Evolutionary conservation across 2,888 invertebrate genomes (phyloP), one percentile per base, ranked within the genome.

Genomic region (Dione juno): DNA sequence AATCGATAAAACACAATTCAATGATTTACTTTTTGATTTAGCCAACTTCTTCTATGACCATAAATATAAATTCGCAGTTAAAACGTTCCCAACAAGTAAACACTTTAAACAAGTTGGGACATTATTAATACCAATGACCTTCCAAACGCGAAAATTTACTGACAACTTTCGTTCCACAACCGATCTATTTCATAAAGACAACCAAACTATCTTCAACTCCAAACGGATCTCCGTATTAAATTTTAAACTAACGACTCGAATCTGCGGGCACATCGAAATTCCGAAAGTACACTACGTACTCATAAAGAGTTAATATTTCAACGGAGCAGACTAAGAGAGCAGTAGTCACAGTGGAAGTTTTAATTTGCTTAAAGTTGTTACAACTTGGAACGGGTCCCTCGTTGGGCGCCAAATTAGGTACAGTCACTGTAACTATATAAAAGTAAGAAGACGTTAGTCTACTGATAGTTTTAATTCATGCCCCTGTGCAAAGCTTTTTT

Each of bases 351-450:
- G 82, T 77, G 78, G 81, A 92, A 93, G 88, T 92, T 93, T 93
- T 92, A 92, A 93, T 93, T 93, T 91, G 92, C 90, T 93, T 92
- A 89, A 90, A 92, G 87, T 92, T 91, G 91, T 90, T 88, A 88
- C 89, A 88, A 92, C 83, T 92, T 90, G 87, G 90, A 91, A 90
- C 89, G 87, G 87, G 87, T 87, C 92, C 89, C 89, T 84, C 77
- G 89, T 85, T 87, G 88, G 85, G 86, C 87, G 89, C 91, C 91
- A 91, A 92, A 92, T 91, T 92, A 89, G 88, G 87, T 88, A 88
- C 86, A 85, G 88, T 83, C 79, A 78, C 78, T 78, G 79, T 79
- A 78, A 81, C 76, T 77, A 79, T 76, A 80, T 79, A 78, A 80
- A 81, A 82, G 80, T 82, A 80, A 74, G 82, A 85, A 84, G 81